Base-by-base conservation (phyloP, 2,797 vertebrate genomes). In the Ataeniobius toweri region DNA sequence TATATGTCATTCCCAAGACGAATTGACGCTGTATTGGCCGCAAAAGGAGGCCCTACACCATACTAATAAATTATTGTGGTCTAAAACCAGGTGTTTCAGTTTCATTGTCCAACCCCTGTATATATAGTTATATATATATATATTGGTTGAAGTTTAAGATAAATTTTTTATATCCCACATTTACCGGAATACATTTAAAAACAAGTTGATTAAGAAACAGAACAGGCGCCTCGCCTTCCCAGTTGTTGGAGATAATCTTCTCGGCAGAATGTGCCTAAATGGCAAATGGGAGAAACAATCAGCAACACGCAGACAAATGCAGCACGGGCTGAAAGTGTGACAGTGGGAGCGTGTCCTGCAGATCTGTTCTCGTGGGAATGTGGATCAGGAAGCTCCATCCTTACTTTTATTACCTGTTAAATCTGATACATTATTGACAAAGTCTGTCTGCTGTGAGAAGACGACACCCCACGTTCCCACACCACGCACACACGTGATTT, bases 321-420 rank as follows among this genome's bases (percentile, higher is more conserved):
- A 44, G 70, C 41, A 3, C 41, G n/a, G n/a, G n/a, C 71, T 36
- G 13, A n/a, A 44, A 3, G 89, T 89, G 89, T 78, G 85, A 80
- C 65, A 58, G 77, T 89, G 87, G 82, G 88, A 90, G 72, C 61
- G 28, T 0, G 73, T 55, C 67, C n/a, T 36, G 20, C 69, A 16
- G 78, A 72, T 80, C 73, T 1, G 44, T 81, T 88, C 84, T 69
- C 74, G 6, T 50, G 73, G 79, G 82, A 77, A 73, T 63, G 83
- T 69, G 80, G 82, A 75, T 63, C 84, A 16, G 48, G 65, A 81
- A 58, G 55, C 71, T 78, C 20, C 65, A 36, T 53, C 8, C 3
- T 73, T 76, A 28, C 71, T 18, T 90, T 91, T 88, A 90, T 77
- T 80, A 83, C 78, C 82, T 86, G 90, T 75, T 81, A 84, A 80